Conservation (phyloP, 1,140 invertebrate species). For the Myzus persicae region DNA sequence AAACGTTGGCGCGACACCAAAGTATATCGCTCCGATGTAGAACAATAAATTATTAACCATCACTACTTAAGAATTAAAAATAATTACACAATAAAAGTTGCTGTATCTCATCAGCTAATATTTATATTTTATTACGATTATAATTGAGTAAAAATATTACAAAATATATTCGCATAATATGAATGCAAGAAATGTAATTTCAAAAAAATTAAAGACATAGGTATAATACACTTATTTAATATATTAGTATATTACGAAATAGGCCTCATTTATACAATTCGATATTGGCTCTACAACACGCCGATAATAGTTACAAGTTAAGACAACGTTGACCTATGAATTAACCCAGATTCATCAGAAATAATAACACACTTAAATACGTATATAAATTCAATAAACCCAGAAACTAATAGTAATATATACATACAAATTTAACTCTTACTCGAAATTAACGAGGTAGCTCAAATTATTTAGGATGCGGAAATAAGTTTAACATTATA, state of each 20-base stretch:
- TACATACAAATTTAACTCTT: neutral
- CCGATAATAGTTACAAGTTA: neutral
- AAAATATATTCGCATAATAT: neutral
- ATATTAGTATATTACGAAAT: neutral
- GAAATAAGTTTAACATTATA: neutral
- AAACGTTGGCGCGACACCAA: neutral
- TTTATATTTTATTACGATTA: neutral
- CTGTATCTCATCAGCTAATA: neutral
- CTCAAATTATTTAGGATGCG: neutral
- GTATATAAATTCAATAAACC: neutral
- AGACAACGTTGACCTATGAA: neutral
- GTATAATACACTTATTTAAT: too few species aligned
- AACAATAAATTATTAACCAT: neutral
- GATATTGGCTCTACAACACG: neutral
- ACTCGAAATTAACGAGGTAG: neutral
- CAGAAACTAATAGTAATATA: neutral
- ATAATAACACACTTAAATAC: slow-evolving; percentile 3
- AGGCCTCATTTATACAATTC: neutral
- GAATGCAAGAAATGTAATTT: neutral
- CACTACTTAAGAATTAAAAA: neutral
- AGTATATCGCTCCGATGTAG: too few species aligned
- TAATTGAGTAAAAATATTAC: neutral
- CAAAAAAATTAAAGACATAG: neutral
- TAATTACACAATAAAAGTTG: neutral
- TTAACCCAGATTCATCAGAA: neutral